Evolutionary conservation across 2,797 vertebrate species (phyloP).

Genomic region (Poeciliopsis gracilis): DNA sequence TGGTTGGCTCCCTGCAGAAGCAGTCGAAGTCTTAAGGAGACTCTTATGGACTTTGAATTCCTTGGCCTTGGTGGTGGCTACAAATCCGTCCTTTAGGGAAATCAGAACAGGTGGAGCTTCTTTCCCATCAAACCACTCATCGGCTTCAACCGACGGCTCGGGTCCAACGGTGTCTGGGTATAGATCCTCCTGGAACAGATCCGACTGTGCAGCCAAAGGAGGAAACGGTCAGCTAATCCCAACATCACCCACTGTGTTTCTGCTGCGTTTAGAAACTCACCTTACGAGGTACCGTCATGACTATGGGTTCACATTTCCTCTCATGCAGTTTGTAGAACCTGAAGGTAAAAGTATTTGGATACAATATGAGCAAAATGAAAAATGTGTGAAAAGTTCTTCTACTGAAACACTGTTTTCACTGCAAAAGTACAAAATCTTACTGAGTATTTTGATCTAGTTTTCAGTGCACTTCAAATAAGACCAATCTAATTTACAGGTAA

Average conservation of each 20-base stretch:
- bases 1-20: slow-evolving; percentile 27
- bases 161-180: slow-evolving; percentile 83
- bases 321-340: slow-evolving; percentile 95
- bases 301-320: slow-evolving; percentile 89
- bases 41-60: slow-evolving; percentile 86
- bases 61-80: slow-evolving; percentile 77
- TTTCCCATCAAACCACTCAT: slow-evolving; percentile 83
- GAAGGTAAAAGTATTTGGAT: slow-evolving; percentile 24
- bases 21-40: slow-evolving; percentile 75
- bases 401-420: neutral
- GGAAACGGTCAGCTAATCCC: neutral
- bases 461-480: no score
- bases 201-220: slow-evolving; percentile 67
- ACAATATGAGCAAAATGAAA: neutral
- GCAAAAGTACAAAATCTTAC: no score
- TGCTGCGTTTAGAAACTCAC: slow-evolving; percentile 60
- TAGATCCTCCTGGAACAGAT: slow-evolving; percentile 85
- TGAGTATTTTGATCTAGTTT: no score
- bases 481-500: no score
- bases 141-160: slow-evolving; percentile 80
- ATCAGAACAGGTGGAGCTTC: slow-evolving; percentile 76
- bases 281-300: slow-evolving; percentile 93
- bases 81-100: slow-evolving; percentile 82
- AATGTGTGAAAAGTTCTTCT: neutral
- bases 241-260: neutral